These are phyloP conservation scores for Bagarius yarrelli DNA, from an alignment of 2,113 vertebrate species.

Conservation along the genomic window DNA sequence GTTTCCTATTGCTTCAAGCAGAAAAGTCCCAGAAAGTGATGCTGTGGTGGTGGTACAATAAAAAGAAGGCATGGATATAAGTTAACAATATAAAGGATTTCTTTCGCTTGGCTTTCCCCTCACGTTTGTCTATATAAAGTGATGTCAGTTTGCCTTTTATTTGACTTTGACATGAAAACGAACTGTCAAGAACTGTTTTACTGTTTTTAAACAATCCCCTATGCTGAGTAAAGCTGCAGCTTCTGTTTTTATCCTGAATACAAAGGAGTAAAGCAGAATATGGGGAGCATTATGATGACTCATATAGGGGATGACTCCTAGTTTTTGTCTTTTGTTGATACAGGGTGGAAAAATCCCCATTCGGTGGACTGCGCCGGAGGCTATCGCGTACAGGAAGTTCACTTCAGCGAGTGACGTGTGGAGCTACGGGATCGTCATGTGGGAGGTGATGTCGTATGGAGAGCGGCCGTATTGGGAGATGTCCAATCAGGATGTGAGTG, in stretches of 20 bases:
- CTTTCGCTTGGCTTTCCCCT: conserved; percentile 40
- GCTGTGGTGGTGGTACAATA: conserved; percentile 32
- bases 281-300: conserved; percentile 15
- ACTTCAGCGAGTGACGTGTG: conserved; percentile 76
- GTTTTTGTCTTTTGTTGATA: conserved; percentile 26
- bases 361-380: conserved; percentile 76
- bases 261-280: conserved; percentile 51
- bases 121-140: conserved; percentile 42
- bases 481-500: conserved; percentile 78
- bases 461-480: conserved; percentile 79
- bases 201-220: conserved; percentile 63
- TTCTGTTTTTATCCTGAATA: not conserved
- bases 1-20: conserved; percentile 17
- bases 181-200: conserved; percentile 59
- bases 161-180: conserved; percentile 71
- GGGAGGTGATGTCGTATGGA: conserved; percentile 77
- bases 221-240: not conserved
- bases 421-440: conserved; percentile 80
- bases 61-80: conserved; percentile 23
- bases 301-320: not conserved
- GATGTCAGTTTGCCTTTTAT: conserved; percentile 66
- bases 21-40: not conserved
- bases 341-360: conserved; percentile 78
- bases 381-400: conserved; percentile 78
- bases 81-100: conserved; percentile 14